Evolutionary conservation across 37 sponge, comb jelly and placozoan genomes (phyloP).

Genomic region (Tethya wilhelma): DNA sequence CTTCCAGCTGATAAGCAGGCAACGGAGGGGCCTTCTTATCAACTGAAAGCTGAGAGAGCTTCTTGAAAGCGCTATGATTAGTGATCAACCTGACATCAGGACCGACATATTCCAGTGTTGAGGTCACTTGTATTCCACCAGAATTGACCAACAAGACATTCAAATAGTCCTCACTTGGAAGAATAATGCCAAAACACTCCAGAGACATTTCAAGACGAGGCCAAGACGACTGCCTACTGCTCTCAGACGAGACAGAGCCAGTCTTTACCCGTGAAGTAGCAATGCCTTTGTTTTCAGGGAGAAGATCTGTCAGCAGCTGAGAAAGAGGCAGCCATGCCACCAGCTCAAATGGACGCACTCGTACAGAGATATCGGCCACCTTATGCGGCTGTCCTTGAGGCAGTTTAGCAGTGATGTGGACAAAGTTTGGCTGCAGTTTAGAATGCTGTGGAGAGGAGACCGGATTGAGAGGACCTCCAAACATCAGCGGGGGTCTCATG

Average conservation of each 20-base stretch:
- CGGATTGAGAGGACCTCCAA: too few relatives aligned
- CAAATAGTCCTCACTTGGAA: constrained; percentile 30
- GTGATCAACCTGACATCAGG: constrained; percentile 41
- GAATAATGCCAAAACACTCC: constrained; percentile 40
- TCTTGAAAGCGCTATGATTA: constrained; percentile 29
- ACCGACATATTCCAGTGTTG: constrained; percentile 46
- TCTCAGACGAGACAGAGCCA: too few relatives aligned
- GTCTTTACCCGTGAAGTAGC: background rate
- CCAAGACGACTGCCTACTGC: constrained; percentile 36
- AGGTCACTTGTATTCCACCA: constrained; percentile 34
- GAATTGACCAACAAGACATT: constrained; percentile 23
- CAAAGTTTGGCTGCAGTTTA: constrained; percentile 32
- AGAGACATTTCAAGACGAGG: constrained; percentile 43
- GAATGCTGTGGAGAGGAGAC: background rate
- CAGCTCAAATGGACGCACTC: constrained; percentile 70
- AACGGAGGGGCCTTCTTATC: constrained; percentile 61
- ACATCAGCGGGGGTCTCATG: too few relatives aligned
- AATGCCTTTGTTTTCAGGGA: background rate
- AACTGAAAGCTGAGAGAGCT: constrained; percentile 19
- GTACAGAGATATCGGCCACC: constrained; percentile 7
- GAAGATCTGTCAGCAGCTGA: background rate
- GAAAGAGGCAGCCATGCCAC: constrained; percentile 50
- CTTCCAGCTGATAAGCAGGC: constrained; percentile 74
- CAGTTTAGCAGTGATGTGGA: constrained; percentile 25
- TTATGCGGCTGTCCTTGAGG: constrained; percentile 6